Conservation (phyloP, 2,888 invertebrate genomes). For the Podabrus alpinus region DNA sequence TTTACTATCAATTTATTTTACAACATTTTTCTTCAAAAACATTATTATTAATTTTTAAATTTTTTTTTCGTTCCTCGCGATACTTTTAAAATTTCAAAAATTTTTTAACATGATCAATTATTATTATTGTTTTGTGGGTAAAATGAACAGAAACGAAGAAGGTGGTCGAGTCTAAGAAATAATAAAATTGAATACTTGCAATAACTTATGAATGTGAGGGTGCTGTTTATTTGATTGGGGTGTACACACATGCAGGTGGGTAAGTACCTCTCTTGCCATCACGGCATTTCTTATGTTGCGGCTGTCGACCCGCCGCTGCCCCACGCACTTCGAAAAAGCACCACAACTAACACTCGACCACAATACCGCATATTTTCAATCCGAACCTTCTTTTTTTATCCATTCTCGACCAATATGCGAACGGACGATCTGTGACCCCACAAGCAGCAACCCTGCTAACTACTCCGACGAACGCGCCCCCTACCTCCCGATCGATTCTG, state of each 20-base stretch:
- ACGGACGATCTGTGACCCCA: slow-evolving; percentile 50
- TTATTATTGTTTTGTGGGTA: not conserved
- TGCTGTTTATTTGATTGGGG: slow-evolving; percentile 24
- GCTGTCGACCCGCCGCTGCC: slow-evolving; percentile 51
- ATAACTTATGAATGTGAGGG: not conserved
- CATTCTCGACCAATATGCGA: slow-evolving; percentile 51
- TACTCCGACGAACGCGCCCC: slow-evolving; percentile 50
- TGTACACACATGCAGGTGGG: slow-evolving; percentile 36
- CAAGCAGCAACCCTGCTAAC: slow-evolving; percentile 54
- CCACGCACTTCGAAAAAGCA: slow-evolving; percentile 39
- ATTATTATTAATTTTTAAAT: no score
- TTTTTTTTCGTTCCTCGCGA: not conserved
- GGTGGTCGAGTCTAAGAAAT: not conserved
- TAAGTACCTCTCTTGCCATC: slow-evolving; percentile 71
- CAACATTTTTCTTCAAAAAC: no score
- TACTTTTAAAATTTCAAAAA: not conserved
- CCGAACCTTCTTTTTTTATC: slow-evolving; percentile 51
- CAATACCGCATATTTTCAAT: slow-evolving; percentile 47
- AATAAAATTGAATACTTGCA: not conserved
- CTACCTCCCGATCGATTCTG: slow-evolving; percentile 48
- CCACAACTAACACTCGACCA: slow-evolving; percentile 47
- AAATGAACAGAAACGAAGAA: not conserved
- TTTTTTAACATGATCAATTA: not conserved
- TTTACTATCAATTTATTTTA: no score
- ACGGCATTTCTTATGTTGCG: slow-evolving; percentile 70